A percentile compares a stretch with the other conserved stretches of the same genome.
Evolutionary conservation across 1,140 invertebrate species (phyloP).

Genomic region (Saccostrea cuccullata): DNA sequence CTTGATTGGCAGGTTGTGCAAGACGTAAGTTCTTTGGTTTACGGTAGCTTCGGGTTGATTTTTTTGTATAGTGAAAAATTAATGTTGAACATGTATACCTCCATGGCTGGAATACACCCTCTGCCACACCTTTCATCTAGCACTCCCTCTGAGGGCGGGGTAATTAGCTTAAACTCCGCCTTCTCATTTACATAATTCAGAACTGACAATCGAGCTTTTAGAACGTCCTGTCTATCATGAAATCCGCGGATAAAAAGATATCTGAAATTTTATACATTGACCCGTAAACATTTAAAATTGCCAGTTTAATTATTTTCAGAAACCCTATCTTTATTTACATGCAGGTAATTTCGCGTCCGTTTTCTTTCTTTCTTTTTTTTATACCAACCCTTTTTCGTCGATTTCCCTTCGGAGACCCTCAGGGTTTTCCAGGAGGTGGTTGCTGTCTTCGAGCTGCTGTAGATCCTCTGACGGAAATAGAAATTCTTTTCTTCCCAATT

Average conservation of each 20-base stretch:
- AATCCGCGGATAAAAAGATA: constrained; percentile 70
- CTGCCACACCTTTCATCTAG: constrained; percentile 68
- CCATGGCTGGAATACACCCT: constrained; percentile 73
- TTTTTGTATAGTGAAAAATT: too few relatives aligned
- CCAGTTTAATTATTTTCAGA: too few relatives aligned
- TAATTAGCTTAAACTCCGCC: constrained; percentile 60
- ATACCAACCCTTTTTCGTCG: constrained; percentile 55
- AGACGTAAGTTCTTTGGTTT: too few relatives aligned
- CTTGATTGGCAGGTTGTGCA: too few relatives aligned
- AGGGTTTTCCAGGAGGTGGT: constrained; percentile 54
- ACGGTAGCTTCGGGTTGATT: too few relatives aligned
- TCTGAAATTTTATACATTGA: constrained; percentile 50
- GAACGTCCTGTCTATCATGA: constrained; percentile 68
- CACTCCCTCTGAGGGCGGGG: constrained; percentile 60
- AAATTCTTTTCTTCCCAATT: constrained; percentile 55
- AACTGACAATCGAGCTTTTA: constrained; percentile 66
- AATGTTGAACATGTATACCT: constrained; percentile 56
- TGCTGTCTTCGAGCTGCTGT: constrained; percentile 56
- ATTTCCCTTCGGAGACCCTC: constrained; percentile 54
- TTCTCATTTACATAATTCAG: constrained; percentile 61
- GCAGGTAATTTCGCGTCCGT: too few relatives aligned
- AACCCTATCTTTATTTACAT: too few relatives aligned
- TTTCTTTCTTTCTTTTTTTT: too few relatives aligned
- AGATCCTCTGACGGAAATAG: constrained; percentile 60
- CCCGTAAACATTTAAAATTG: too few relatives aligned